Conservation (phyloP, 2,888 invertebrate species). For the Tanypteryx hageni region DNA sequence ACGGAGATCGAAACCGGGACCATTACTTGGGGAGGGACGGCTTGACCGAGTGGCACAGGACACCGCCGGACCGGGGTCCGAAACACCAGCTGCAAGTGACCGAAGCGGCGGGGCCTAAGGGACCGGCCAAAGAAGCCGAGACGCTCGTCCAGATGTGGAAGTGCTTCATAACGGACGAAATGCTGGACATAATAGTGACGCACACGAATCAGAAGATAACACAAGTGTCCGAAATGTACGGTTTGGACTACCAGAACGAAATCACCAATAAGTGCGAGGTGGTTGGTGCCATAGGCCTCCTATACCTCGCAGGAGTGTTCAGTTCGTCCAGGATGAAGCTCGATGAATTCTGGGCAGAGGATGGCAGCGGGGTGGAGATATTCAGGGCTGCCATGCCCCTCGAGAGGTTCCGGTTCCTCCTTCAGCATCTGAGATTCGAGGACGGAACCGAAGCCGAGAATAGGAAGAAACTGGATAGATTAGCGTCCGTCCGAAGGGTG, state of each 20-base stretch:
- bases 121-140: conserved; percentile 41
- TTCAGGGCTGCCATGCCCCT: conserved; percentile 48
- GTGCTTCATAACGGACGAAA: conserved; percentile 51
- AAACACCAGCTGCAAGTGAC: conserved; percentile 70
- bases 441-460: not conserved
- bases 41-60: conserved; percentile 49
- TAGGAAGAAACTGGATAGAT: conserved; percentile 38
- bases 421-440: conserved; percentile 43
- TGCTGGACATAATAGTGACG: conserved; percentile 48
- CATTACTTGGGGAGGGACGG: conserved; percentile 71
- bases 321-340: conserved; percentile 57
- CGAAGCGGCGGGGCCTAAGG: not conserved
- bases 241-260: conserved; percentile 26
- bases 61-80: conserved; percentile 66
- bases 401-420: conserved; percentile 46
- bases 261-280: conserved; percentile 38
- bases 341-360: conserved; percentile 57
- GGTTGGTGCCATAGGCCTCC: conserved; percentile 33
- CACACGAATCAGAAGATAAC: conserved; percentile 51
- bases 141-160: conserved; percentile 49
- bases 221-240: not conserved
- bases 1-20: conserved; percentile 71
- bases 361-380: conserved; percentile 51
- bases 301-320: conserved; percentile 51
- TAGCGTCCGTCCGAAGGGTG: conserved; percentile 57